Evolutionary conservation across 2,888 invertebrate genomes (phyloP).

Genomic region (Sympetrum striolatum): DNA sequence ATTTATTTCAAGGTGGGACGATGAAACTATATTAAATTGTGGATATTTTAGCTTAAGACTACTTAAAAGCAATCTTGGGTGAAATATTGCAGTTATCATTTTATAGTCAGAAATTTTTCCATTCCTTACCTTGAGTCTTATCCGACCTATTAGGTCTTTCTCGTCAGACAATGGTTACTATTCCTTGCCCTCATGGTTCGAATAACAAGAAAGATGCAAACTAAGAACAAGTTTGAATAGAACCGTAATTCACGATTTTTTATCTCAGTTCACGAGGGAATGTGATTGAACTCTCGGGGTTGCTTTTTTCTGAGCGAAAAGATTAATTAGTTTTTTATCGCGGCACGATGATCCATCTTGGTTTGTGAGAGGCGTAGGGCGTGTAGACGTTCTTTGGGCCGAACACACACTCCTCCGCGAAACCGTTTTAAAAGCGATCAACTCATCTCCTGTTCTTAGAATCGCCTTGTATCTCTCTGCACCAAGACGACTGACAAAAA

Average conservation of each 20-base stretch:
- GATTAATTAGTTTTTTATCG: constrained; percentile 44
- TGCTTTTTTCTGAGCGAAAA: neutral
- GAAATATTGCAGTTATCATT: no score
- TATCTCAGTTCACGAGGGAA: neutral
- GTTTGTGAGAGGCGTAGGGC: neutral
- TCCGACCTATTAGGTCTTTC: no score
- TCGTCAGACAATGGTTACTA: no score
- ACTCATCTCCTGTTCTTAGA: neutral
- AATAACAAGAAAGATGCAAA: neutral
- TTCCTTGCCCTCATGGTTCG: no score
- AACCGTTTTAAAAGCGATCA: constrained; percentile 42
- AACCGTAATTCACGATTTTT: neutral
- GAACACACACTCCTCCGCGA: neutral
- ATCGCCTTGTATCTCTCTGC: neutral
- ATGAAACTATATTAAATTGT: no score
- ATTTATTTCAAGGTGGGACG: no score
- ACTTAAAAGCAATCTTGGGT: no score
- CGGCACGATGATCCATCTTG: constrained; percentile 30
- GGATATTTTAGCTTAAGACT: no score
- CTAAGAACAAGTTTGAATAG: neutral
- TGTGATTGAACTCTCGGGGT: constrained; percentile 28
- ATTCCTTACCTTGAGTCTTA: no score
- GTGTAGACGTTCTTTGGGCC: neutral
- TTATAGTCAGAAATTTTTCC: no score
- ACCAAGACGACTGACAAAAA: neutral